Conservation (phyloP, 2,888 invertebrate species). For the Orthosia incerta region DNA sequence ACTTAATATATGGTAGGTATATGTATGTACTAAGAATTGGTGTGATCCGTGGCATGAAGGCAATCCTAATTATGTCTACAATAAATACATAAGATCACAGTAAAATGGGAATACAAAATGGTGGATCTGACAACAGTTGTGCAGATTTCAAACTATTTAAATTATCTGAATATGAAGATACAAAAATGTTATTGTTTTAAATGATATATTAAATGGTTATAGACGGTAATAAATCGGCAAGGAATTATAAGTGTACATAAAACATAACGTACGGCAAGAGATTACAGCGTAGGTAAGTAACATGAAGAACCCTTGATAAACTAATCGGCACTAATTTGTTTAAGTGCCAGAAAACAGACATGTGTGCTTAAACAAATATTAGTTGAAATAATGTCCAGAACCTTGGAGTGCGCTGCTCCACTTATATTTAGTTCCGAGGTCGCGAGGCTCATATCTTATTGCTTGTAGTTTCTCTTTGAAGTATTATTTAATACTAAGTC, state of each 20-base stretch:
- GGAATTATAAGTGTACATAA: slow-evolving; percentile 18
- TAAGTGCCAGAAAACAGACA: slow-evolving; percentile 34
- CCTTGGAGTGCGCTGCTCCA: slow-evolving; percentile 30
- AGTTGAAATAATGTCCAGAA: slow-evolving; percentile 25
- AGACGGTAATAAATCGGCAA: slow-evolving; percentile 22
- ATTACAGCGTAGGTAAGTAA: slow-evolving; percentile 26
- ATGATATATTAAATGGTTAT: slow-evolving; percentile 10
- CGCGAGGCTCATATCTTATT: slow-evolving; percentile 43
- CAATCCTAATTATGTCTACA: slow-evolving; percentile 58
- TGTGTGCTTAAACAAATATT: slow-evolving; percentile 27
- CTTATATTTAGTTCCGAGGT: slow-evolving; percentile 48
- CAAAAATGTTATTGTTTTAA: not conserved
- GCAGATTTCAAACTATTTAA: slow-evolving; percentile 35
- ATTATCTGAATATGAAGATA: slow-evolving; percentile 22
- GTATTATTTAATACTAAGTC: slow-evolving; percentile 38
- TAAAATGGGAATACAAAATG: slow-evolving; percentile 64
- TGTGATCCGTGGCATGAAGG: slow-evolving; percentile 65
- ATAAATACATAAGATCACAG: slow-evolving; percentile 67
- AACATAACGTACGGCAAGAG: slow-evolving; percentile 50
- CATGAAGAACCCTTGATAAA: slow-evolving; percentile 13
- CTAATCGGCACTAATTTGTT: slow-evolving; percentile 34
- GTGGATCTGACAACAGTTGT: slow-evolving; percentile 50
- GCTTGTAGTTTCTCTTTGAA: slow-evolving; percentile 47
- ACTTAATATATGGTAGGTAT: slow-evolving; percentile 38
- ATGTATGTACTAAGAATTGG: slow-evolving; percentile 61